Base-by-base conservation (phyloP, 2,797 vertebrate genomes). In the Triplophysa yarkandensis region DNA sequence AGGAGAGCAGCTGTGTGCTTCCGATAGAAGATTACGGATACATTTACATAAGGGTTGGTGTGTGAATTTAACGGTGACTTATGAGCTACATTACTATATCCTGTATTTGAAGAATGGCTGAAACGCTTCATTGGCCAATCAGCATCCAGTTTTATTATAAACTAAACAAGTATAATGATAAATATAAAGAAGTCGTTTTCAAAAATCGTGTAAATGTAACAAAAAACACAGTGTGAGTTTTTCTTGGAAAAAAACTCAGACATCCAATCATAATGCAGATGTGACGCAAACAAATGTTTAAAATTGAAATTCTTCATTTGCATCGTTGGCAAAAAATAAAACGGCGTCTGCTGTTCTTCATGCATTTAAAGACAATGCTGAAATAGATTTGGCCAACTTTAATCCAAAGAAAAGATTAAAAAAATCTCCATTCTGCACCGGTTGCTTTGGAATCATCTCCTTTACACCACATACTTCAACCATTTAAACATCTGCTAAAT, bases 401-500 rank as follows among this genome's bases (percentile, higher is more conserved):
- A 23, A 27, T 54, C 52, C 13, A 54, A 27, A 54, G 50, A 23
- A 54, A 54, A 16, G 0, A 66, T 66, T 21, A 3, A 64, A 46
- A 14, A 17, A 2, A 32, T 13, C 8, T 21, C 46, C 8, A 48
- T 67, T 34, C 16, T 34, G 16, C 16, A 52, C 17, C 23, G 1
- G 6, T 28, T 55, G 9, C 48, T 52, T 46, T 52, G 44, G 4
- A 50, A 50, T 39, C 21, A 1, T 27, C 23, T 54, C 25, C 14
- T 54, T 54, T 16, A 54, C 23, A 27, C 1, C 25, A 52, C 10
- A 1, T 6, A 25, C 21, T 23, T 3, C 8, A 9, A 39, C 23
- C 21, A 30, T 16, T 54, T 30, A 63, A 54, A 54, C 61, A 63
- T 74, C 62, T 64, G 36, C 25, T 4, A 25, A 74, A 55, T 19